A percentile compares a stretch with the other conserved stretches of the same genome.
Evolutionary conservation across 2,888 invertebrate genomes (phyloP).

Genomic region (Netelia virgata): DNA sequence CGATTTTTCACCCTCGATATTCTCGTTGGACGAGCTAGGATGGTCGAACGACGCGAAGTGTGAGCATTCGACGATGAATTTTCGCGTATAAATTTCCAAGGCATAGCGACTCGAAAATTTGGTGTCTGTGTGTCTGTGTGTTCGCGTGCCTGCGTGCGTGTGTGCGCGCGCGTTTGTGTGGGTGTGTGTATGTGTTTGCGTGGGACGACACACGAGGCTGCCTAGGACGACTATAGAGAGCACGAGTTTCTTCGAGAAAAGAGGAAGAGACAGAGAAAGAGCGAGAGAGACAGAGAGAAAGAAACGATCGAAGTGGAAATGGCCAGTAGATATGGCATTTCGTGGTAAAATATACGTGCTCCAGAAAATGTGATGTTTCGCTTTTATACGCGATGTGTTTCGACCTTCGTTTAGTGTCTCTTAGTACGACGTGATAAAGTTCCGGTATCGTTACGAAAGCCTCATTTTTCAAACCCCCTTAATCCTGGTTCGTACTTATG

Average conservation of each 20-base stretch:
- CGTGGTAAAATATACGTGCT: conserved; percentile 6
- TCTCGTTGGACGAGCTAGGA: background rate
- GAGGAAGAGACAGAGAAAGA: conserved; percentile 16
- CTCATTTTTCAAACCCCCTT: conserved; percentile 7
- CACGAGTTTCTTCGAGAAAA: conserved; percentile 28
- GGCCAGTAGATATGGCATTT: conserved; percentile 33
- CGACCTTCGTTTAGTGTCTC: conserved; percentile 20
- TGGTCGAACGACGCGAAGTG: background rate
- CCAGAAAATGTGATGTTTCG: conserved; percentile 39
- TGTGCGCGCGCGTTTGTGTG: too few relatives aligned
- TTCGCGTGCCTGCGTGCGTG: too few relatives aligned
- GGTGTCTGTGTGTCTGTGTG: too few relatives aligned
- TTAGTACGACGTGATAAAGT: conserved; percentile 1
- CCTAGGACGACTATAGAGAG: conserved; percentile 30
- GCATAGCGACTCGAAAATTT: too few relatives aligned
- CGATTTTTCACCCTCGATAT: background rate
- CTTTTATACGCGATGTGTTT: conserved; percentile 1
- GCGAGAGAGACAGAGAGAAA: conserved; percentile 21
- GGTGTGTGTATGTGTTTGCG: background rate
- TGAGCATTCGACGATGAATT: too few relatives aligned
- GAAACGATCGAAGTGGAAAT: conserved; percentile 62
- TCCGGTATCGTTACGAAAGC: conserved; percentile 4
- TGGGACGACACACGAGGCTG: conserved; percentile 48
- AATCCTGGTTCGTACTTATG: conserved; percentile 10
- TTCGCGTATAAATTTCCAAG: too few relatives aligned